A percentile compares a stretch with the other conserved stretches of the same genome.
These are phyloP conservation scores for Muschampia plurimacula DNA, from an alignment of 2,888 invertebrate genomes.

Conservation along the genomic window DNA sequence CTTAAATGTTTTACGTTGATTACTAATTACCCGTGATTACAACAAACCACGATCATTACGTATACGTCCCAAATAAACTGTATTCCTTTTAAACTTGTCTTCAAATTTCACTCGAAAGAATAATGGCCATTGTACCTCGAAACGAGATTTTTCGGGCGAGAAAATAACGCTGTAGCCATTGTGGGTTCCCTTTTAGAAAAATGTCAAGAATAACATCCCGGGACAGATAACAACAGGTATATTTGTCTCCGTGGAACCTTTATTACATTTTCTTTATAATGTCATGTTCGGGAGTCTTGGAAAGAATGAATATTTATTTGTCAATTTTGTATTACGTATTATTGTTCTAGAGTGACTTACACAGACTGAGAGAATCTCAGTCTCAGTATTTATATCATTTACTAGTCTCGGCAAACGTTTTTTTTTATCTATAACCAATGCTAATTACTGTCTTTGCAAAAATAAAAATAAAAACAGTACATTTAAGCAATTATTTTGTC, in stretches of 20 bases:
- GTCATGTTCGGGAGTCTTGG: neutral
- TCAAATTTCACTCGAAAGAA: slow-evolving; percentile 24
- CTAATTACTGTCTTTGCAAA: no score
- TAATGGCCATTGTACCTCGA: slow-evolving; percentile 18
- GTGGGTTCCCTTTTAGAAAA: slow-evolving; percentile 27
- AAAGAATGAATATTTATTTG: neutral
- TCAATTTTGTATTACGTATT: neutral
- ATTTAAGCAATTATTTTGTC: no score
- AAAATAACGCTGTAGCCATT: slow-evolving; percentile 25
- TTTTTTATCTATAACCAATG: no score
- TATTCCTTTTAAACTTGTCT: slow-evolving; percentile 1
- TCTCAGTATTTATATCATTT: no score
- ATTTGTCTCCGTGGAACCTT: slow-evolving; percentile 27
- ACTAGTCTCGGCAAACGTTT: no score
- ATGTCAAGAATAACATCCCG: slow-evolving; percentile 21
- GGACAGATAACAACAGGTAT: slow-evolving; percentile 31
- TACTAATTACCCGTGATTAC: neutral
- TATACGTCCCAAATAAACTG: neutral
- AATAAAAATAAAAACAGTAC: no score
- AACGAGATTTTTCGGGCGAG: slow-evolving; percentile 29
- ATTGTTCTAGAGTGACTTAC: no score
- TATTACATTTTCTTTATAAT: slow-evolving; percentile 23
- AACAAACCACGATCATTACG: neutral
- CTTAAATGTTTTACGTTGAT: no score
- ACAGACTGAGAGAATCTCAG: no score